Base-by-base conservation (phyloP, 2,888 invertebrate species). In the Orchesella flavescens region DNA sequence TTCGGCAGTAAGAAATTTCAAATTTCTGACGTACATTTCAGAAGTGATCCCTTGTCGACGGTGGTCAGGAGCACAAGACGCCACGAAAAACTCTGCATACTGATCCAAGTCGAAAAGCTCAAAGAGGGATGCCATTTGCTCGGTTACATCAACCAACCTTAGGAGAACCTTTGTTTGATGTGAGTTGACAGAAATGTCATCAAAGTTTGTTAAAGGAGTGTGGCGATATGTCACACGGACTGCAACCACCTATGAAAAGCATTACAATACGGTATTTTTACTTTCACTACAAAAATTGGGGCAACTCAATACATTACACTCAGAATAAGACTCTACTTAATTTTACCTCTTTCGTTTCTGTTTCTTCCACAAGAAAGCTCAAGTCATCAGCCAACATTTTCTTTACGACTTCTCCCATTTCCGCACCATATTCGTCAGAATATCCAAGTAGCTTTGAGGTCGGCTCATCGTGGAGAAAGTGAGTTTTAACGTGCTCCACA, bases 391-490 rank as follows among this genome's bases (percentile, higher is more conserved):
- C 57, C 19, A 86, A 34, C 84, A 86, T 83, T 78, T 44, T 55
- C 12, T 57, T 65, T 0, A 73, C 68, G 2, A 84, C 12, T 12
- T 66, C 63, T 17, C 44, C 84, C 9, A 86, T 44, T 49, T 86
- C 86, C 17, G 24, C 23, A 23, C 84, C 86, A 57, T 77, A 86
- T 57, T 84, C 78, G 1, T 85, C 83, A 12, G 83, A 59, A 53
- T 86, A 86, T 0, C 86, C 86, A 5, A 85, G 44, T 4, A 86
- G 55, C 46, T 83, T 78, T 17, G 78, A 84, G 4, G 85, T 83
- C 1, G 84, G 86, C 44, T 86, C 86, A 19, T 84, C 85, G 7
- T 71, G 76, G 24, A 86, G 59, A 63, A 86, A 86, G 34, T 77
- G 72, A 13, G 63, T 76, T 74, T 84, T 24, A 4, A 86, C 55